Percentiles rank a stretch among this genome's conserved stretches.
Evolutionary conservation across 1,140 invertebrate genomes (phyloP).

Genomic region (Cheumatopsyche charites): DNA sequence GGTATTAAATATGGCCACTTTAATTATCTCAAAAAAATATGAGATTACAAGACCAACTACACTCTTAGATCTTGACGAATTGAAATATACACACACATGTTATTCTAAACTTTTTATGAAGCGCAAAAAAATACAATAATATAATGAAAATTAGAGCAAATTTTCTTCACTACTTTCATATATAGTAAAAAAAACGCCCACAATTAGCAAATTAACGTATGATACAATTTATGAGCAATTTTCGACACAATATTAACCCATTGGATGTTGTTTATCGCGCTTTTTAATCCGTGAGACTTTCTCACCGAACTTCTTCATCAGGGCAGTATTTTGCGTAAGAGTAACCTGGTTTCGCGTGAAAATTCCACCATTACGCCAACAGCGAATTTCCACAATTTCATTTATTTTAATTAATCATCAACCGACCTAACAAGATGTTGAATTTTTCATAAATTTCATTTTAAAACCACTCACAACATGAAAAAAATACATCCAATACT

Average conservation of each 20-base stretch:
- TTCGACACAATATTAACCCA: constrained; percentile 9
- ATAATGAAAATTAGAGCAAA: too few relatives aligned
- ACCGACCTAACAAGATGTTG: not conserved
- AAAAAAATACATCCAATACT: too few relatives aligned
- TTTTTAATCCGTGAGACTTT: constrained; percentile 32
- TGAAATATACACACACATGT: too few relatives aligned
- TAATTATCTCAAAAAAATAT: too few relatives aligned
- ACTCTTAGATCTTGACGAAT: too few relatives aligned
- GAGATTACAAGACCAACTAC: too few relatives aligned
- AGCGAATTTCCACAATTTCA: constrained; percentile 6
- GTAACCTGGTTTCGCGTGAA: constrained; percentile 23
- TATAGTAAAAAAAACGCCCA: not conserved
- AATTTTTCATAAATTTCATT: not conserved
- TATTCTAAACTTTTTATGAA: too few relatives aligned
- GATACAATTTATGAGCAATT: constrained; percentile 4
- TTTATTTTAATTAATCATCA: constrained; percentile 2
- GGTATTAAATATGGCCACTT: too few relatives aligned
- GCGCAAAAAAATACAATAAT: too few relatives aligned
- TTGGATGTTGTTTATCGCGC: constrained; percentile 7
- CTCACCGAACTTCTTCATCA: constrained; percentile 20
- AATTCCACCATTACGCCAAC: constrained; percentile 17
- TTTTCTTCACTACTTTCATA: too few relatives aligned
- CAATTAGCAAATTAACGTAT: constrained; percentile 13
- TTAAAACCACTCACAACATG: not conserved
- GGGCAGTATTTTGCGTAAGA: constrained; percentile 23